Base-by-base conservation (phyloP, 1,140 invertebrate species). In the Drosophila busckii region DNA sequence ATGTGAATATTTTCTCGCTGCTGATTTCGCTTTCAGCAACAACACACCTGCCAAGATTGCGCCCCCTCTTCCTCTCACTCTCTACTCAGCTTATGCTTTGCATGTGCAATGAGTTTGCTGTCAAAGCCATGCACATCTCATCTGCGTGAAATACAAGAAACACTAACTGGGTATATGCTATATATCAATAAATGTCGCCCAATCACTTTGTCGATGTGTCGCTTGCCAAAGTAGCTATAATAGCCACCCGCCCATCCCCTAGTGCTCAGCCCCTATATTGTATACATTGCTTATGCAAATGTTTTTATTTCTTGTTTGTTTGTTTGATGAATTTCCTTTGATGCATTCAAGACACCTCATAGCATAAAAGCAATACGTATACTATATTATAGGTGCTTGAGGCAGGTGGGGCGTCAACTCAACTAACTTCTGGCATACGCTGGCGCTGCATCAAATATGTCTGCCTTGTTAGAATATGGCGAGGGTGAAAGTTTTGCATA, bases 401-500 rank as follows among this genome's bases (percentile, higher is more conserved):
- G 25, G 38, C 13, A 12, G 35, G 26, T 8, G 37, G n/a, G n/a
- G 25, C 49, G 46, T 63, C 59, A 73, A 62, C 69, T 67, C 69
- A 67, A 73, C 73, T 73, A 66, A 73, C 63, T 61, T 56, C 35
- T 63, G 69, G 68, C 69, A 73, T 68, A 52, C 58, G 56, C 67
- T 63, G 69, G 17, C 35, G 49, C 37, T 41, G 37, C 49, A 41
- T 52, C 49, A 52, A 52, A 52, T 52, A 52, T 52, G 49, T 52
- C 35, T 62, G 56, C 62, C 62, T 58, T 63, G 69, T 67, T 67
- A 68, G 41, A 60, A 55, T 59, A 46, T 68, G 59, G 67, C 46
- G 46, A 48, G 59, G 60, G 67, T 70, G 69, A 67, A 73, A 73
- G 63, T 73, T 73, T 73, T 67, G 69, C 69, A 73, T 73, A 73